A percentile compares a stretch with the other conserved stretches of the same genome.
phyloP scores from a whole-genome alignment of 1,140 invertebrate species.

The Drosophila parabipectinata region DNA sequence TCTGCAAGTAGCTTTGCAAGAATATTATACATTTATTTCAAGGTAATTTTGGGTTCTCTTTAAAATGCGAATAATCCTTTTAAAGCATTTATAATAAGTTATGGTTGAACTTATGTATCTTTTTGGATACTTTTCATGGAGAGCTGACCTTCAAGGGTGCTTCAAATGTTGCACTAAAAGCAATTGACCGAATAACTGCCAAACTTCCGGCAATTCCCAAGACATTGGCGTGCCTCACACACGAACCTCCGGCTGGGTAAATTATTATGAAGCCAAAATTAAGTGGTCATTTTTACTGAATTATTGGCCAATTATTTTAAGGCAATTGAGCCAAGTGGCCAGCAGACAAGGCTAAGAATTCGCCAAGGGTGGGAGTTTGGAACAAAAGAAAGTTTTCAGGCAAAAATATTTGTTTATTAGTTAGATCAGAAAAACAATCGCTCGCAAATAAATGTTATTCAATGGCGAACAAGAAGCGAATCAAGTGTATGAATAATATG shows the following conservation, averaged over 20 bases:
- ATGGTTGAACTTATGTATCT: too few species aligned
- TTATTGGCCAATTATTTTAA: slow-evolving; percentile 82
- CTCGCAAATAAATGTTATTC: slow-evolving; percentile 75
- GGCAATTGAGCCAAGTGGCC: slow-evolving; percentile 75
- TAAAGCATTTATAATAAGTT: too few species aligned
- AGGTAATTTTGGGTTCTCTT: too few species aligned
- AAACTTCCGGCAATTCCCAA: slow-evolving; percentile 66
- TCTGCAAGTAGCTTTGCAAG: too few species aligned
- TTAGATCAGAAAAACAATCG: slow-evolving; percentile 52
- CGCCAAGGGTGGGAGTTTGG: background rate
- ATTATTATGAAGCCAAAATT: slow-evolving; percentile 75
- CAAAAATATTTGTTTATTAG: slow-evolving; percentile 79
- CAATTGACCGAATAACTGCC: slow-evolving; percentile 46
- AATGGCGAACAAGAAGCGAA: slow-evolving; percentile 60
- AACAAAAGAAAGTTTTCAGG: slow-evolving; percentile 59
- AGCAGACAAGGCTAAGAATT: slow-evolving; percentile 11
- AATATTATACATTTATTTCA: too few species aligned
- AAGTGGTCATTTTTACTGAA: slow-evolving; percentile 79
- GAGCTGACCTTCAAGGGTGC: slow-evolving; percentile 60
- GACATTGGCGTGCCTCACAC: slow-evolving; percentile 55
- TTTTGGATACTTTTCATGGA: background rate
- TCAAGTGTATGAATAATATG: slow-evolving; percentile 81
- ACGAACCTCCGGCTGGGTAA: slow-evolving; percentile 31
- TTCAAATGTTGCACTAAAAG: slow-evolving; percentile 44
- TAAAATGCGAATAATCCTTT: too few species aligned